Evolutionary conservation across 2,888 invertebrate genomes (phyloP).

Genomic region (Blastobasis adustella): DNA sequence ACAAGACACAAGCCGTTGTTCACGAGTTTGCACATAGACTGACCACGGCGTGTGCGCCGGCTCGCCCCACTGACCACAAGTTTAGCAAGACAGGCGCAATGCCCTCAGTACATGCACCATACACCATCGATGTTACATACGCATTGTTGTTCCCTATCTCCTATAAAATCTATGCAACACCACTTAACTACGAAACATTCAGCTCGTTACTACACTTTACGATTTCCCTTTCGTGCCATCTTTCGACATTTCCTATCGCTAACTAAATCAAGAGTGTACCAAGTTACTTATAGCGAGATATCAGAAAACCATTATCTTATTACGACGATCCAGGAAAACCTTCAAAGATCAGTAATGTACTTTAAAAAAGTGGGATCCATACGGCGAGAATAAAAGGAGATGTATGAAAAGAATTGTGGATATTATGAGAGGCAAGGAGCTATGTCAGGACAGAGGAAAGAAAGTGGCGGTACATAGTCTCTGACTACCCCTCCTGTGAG

Average conservation of each 20-base stretch:
- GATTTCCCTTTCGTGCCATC: constrained; percentile 25
- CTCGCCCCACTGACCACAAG: constrained; percentile 54
- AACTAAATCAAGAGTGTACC: no score
- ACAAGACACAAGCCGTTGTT: constrained; percentile 16
- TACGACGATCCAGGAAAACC: no score
- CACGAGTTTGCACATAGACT: constrained; percentile 36
- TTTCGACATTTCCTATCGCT: constrained; percentile 13
- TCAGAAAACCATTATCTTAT: no score
- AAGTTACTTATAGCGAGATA: no score
- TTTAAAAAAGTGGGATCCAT: no score
- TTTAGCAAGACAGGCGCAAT: constrained; percentile 44
- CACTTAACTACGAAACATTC: constrained; percentile 20
- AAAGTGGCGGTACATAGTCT: no score
- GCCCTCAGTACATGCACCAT: constrained; percentile 19
- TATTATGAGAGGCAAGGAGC: no score
- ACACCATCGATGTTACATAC: constrained; percentile 49
- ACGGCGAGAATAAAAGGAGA: no score
- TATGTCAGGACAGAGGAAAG: no score
- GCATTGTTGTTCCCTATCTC: constrained; percentile 60
- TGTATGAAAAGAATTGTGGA: no score
- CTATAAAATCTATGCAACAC: constrained; percentile 50
- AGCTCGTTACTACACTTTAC: constrained; percentile 19
- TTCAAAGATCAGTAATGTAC: no score
- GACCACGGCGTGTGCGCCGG: constrained; percentile 43
- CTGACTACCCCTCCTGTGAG: no score